These are phyloP conservation scores for Drosophila percnosoma DNA, from an alignment of 2,888 invertebrate species.

Conservation along the genomic window DNA sequence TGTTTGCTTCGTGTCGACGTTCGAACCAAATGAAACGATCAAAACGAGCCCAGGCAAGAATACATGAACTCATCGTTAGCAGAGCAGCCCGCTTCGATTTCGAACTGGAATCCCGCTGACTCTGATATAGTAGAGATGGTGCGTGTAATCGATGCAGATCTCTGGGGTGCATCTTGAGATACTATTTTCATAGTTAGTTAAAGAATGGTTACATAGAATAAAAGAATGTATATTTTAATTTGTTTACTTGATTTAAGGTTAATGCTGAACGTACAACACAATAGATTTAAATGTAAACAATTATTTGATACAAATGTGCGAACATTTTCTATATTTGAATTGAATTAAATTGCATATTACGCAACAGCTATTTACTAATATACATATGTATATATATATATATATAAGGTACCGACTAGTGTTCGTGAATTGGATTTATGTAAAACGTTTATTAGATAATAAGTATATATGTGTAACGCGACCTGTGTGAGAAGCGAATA, in stretches of 20 bases:
- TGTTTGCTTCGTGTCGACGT: neutral
- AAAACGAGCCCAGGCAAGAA: neutral
- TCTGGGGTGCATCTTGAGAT: neutral
- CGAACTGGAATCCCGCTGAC: neutral
- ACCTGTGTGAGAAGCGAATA: constrained; percentile 74
- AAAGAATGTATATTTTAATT: constrained; percentile 13
- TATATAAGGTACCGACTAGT: constrained; percentile 48
- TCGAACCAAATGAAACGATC: neutral
- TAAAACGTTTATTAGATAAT: constrained; percentile 58
- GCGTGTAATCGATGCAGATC: neutral
- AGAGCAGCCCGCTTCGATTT: neutral
- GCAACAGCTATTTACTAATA: constrained; percentile 22
- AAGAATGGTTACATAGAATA: constrained; percentile 30
- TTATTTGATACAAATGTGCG: constrained; percentile 36
- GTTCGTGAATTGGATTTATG: constrained; percentile 46
- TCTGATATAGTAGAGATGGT: neutral
- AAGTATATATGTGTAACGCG: constrained; percentile 61
- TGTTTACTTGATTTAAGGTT: constrained; percentile 2
- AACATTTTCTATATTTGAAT: constrained; percentile 39
- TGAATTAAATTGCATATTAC: constrained; percentile 24
- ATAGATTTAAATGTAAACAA: constrained; percentile 39
- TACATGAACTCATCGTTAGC: neutral
- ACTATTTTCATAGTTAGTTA: constrained; percentile 25
- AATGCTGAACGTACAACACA: constrained; percentile 27
- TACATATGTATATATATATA: constrained; percentile 6